Evolutionary conservation across 2,888 invertebrate species (phyloP), one percentile per base, ranked within the genome.

Genomic region (Nomada hirtipes): DNA sequence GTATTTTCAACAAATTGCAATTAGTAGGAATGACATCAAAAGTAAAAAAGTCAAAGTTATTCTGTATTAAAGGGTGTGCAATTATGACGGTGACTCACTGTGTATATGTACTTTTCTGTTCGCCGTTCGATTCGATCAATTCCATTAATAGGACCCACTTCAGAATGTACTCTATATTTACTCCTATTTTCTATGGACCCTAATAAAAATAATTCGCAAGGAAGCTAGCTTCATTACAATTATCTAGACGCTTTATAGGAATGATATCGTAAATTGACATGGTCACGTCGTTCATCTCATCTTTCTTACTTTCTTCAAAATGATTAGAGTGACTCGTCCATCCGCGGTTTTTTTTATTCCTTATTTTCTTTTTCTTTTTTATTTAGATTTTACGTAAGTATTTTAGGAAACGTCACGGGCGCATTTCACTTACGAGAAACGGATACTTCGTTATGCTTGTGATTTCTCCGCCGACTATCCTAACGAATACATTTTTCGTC

Each of bases 391-490:
- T 42, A 23, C 29, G 60, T 60, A 65, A 44, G 52, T 15, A 68
- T 63, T 67, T 55, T 65, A 72, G 64, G 76, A 70, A 77, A 78
- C 36, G 53, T 71, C 67, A 80, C 84, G 84, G 80, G 84, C 84
- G 84, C 77, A 77, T 80, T 82, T 71, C 76, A 79, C 87, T 71
- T 86, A 92, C 91, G 69, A 81, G 64, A 65, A 86, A 91, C n/a
- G 91, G 92, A 79, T 90, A 90, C n/a, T 77, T 68, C 71, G 76
- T 87, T 79, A 91, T 89, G 72, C 76, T 65, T 52, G 86, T 84
- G 71, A 88, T 64, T 64, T 86, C 69, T 29, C 91, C 92, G 57
- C 92, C 92, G 69, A 92, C 73, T 52, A 91, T 88, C 79, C 91
- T 89, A 71, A 75, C 76, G 20, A 69, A 82, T 63, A 85, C 67